phyloP scores from a whole-genome alignment of 2,113 vertebrate species.

The Engraulis encrasicolus region DNA sequence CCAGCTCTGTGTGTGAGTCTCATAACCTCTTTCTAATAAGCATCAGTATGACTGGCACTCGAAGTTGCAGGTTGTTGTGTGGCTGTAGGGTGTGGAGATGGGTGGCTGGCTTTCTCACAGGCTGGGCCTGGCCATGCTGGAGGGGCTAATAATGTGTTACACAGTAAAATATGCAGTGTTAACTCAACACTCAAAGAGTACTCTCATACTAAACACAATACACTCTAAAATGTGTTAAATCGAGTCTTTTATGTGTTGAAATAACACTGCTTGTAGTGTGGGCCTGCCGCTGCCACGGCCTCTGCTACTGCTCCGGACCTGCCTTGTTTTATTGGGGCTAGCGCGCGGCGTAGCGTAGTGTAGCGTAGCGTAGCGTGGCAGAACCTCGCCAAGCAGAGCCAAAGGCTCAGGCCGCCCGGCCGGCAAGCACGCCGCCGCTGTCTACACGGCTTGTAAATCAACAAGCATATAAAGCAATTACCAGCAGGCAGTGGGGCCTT shows the following conservation, averaged over 20 bases:
- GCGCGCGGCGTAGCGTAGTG: neutral
- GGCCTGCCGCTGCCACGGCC: no score
- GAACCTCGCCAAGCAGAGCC: constrained; percentile 4
- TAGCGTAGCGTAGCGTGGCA: neutral
- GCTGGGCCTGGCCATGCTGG: no score
- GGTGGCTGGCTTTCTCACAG: no score
- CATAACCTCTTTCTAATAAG: neutral
- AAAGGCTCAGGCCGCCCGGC: no score
- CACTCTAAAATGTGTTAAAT: no score
- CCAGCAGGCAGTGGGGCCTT: neutral
- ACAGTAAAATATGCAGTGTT: no score
- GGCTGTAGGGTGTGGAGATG: neutral
- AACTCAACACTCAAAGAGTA: no score
- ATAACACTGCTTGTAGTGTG: no score
- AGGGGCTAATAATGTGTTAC: no score
- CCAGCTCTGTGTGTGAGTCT: constrained; percentile 4
- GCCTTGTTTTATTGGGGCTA: constrained; percentile 14
- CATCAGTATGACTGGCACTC: neutral
- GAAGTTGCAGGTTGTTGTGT: neutral
- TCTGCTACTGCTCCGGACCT: neutral
- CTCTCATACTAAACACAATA: no score
- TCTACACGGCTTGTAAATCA: constrained; percentile 26
- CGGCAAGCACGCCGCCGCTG: neutral
- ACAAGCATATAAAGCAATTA: constrained; percentile 38
- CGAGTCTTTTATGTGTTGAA: no score